Base-by-base conservation (phyloP, 2,797 vertebrate genomes). In the Helostoma temminkii region DNA sequence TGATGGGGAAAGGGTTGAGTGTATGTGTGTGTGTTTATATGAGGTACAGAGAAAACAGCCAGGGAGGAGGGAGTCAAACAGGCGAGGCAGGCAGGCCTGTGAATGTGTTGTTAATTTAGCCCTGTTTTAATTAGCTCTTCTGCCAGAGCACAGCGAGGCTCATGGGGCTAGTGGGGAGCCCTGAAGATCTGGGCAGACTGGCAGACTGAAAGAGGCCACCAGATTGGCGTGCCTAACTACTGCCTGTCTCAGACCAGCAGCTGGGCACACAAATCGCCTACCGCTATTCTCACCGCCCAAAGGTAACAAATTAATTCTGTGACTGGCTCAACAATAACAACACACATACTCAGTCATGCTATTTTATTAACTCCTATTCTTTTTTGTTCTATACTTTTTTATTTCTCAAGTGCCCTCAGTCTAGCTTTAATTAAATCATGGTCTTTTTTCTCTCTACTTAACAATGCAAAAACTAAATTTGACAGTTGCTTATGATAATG, bases 111-210 rank as follows among this genome's bases (percentile, higher is more conserved):
- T 87, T 89, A 87, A 90, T 90, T 90, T 91, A 74, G 84, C 69
- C 66, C 76, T 39, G 48, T 89, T 91, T 93, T 92, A 93, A 93
- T 94, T 89, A 91, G 90, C 87, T 87, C 77, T 80, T 82, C 75
- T 88, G 81, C 76, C 83, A 76, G 61, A 80, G 78, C 65, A 32
- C 42, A 56, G 67, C 53, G 46, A 58, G 50, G 78, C 83, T 68
- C 60, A 69, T 74, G 70, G 70, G 58, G 78, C 82, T 73, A 24
- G 67, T 45, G 53, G 88, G 84, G 37, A 75, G 86, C 84, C 89
- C 88, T 66, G 83, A 71, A 89, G 90, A 85, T 71, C 63, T 58
- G 67, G 73, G 57, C 70, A 74, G 75, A 74, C 71, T 79, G 85
- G 71, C 72, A 85, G 74, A 45, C 74, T 79, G 76, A 80, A 81